phyloP scores from a whole-genome alignment of 1,140 invertebrate species.

The Drosophila nikananu region DNA sequence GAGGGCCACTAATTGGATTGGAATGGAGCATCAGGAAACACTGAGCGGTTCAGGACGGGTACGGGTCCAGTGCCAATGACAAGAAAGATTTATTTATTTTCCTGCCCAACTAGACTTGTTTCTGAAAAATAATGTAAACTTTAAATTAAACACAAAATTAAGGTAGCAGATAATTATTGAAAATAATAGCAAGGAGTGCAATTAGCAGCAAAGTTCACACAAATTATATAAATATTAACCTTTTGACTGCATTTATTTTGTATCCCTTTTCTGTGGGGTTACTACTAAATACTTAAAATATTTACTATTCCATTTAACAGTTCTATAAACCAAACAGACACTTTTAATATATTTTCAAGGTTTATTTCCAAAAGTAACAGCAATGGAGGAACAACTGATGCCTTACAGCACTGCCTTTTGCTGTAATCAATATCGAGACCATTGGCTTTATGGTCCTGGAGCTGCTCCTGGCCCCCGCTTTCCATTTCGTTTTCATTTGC shows the following conservation, averaged over 20 bases:
- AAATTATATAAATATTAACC: neutral
- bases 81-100: neutral
- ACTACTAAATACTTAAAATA: neutral
- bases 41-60: neutral
- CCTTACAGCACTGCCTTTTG: neutral
- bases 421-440: neutral
- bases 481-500: slow-evolving; percentile 66
- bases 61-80: neutral
- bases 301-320: neutral
- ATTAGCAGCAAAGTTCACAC: neutral
- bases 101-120: neutral
- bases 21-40: slow-evolving; percentile 6
- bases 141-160: neutral
- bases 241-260: neutral
- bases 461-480: slow-evolving; percentile 5
- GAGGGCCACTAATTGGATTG: slow-evolving; percentile 14
- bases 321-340: neutral
- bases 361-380: neutral
- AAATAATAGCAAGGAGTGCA: neutral
- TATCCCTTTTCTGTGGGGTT: neutral
- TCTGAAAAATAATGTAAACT: neutral
- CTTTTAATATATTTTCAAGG: neutral
- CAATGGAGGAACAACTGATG: neutral
- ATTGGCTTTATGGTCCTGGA: neutral
- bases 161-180: neutral